Evolutionary conservation across 2,888 invertebrate species (phyloP).

Genomic region (Perizoma flavofasciatum): DNA sequence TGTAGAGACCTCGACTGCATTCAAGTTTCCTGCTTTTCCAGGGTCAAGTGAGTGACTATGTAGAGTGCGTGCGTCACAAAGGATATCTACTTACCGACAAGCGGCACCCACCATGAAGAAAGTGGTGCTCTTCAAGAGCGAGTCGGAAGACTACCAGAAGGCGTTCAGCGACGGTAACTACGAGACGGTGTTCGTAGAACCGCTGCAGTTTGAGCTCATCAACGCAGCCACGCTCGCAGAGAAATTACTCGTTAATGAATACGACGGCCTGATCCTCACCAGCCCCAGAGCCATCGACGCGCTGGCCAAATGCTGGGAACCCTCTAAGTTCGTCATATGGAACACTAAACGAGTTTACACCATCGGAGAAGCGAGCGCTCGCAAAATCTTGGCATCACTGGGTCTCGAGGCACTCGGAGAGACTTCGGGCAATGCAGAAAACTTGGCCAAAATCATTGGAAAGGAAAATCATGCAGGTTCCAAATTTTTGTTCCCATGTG

Average conservation of each 20-base stretch:
- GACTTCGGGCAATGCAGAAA: conserved; percentile 65
- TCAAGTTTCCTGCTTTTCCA: conserved; percentile 56
- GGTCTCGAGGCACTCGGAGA: conserved; percentile 66
- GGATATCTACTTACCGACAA: conserved; percentile 25
- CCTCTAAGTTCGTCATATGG: conserved; percentile 66
- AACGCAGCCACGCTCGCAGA: conserved; percentile 52
- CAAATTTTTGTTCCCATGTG: conserved; percentile 72
- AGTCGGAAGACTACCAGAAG: conserved; percentile 68
- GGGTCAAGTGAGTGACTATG: conserved; percentile 51
- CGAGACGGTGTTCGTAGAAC: conserved; percentile 69
- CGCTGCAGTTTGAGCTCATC: conserved; percentile 62
- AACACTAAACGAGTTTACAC: conserved; percentile 63
- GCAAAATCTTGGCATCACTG: conserved; percentile 57
- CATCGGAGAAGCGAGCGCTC: conserved; percentile 63
- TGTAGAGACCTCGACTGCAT: conserved; percentile 7
- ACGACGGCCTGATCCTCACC: conserved; percentile 66
- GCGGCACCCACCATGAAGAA: conserved; percentile 60
- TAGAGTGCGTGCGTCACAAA: conserved; percentile 25
- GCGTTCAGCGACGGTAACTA: conserved; percentile 61
- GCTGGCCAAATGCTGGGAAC: conserved; percentile 67
- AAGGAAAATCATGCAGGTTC: conserved; percentile 54
- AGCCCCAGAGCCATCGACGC: conserved; percentile 72
- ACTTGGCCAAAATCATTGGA: conserved; percentile 60
- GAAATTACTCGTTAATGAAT: conserved; percentile 51
- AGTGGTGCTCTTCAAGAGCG: conserved; percentile 70